These are phyloP conservation scores for Drosophila erecta DNA, from an alignment of 1,140 invertebrate species.

Conservation along the genomic window DNA sequence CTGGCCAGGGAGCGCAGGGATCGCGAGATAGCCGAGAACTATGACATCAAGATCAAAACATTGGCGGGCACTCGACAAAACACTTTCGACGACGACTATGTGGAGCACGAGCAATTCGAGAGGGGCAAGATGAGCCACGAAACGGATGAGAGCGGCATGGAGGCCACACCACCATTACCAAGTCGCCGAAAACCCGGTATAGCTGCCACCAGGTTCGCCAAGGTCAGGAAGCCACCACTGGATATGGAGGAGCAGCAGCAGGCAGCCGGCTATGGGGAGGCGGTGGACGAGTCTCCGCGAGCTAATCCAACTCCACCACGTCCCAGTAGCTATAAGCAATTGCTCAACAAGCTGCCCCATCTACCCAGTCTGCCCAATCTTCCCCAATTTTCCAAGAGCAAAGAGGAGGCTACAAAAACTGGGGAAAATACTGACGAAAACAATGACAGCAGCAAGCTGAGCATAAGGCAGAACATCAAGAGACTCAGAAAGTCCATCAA, in stretches of 20 bases:
- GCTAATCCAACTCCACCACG: not conserved
- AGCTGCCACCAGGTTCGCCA: conserved; percentile 68
- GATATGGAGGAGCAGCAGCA: conserved; percentile 29
- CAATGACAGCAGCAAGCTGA: conserved; percentile 7
- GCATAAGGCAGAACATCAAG: conserved; percentile 59
- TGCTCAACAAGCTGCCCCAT: conserved; percentile 29
- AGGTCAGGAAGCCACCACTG: conserved; percentile 67
- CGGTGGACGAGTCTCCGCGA: not conserved
- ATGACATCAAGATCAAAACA: conserved; percentile 66
- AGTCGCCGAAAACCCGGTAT: conserved; percentile 57
- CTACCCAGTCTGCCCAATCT: conserved; percentile 26
- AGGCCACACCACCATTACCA: conserved; percentile 32
- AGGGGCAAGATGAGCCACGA: conserved; percentile 39
- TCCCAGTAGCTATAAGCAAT: conserved; percentile 36
- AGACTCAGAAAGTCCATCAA: conserved; percentile 69
- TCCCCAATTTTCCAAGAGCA: conserved; percentile 3
- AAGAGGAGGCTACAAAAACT: conserved; percentile 1
- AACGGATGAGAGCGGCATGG: conserved; percentile 74
- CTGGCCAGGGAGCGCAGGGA: conserved; percentile 49
- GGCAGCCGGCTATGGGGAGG: not conserved
- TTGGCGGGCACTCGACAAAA: conserved; percentile 52
- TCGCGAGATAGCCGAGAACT: conserved; percentile 75
- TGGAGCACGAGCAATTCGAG: conserved; percentile 13
- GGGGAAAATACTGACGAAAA: conserved; percentile 3
- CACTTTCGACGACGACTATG: conserved; percentile 38